These are phyloP conservation scores for Cryptoblepharus egeriae DNA, from an alignment of 2,797 vertebrate genomes.

Conservation along the genomic window DNA sequence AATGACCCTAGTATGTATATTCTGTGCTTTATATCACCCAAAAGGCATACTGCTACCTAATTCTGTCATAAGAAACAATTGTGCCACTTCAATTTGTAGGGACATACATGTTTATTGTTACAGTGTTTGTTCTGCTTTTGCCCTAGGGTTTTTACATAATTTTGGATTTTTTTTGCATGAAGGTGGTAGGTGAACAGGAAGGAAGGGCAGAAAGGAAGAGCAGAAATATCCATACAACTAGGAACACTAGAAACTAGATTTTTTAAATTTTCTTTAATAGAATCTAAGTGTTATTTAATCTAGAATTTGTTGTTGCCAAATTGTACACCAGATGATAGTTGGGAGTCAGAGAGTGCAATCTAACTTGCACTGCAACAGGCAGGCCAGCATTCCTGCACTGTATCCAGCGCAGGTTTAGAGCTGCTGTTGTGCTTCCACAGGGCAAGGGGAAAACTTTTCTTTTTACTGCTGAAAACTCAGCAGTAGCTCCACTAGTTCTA, in stretches of 20 bases:
- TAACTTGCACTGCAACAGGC: too few relatives aligned
- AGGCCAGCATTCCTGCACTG: too few relatives aligned
- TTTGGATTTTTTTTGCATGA: background rate
- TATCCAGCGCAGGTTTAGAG: too few relatives aligned
- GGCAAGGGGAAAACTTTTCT: too few relatives aligned
- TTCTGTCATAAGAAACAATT: background rate
- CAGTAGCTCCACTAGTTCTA: too few relatives aligned
- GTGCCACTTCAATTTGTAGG: background rate
- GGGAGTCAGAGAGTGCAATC: too few relatives aligned
- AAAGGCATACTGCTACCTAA: background rate
- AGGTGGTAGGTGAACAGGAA: background rate
- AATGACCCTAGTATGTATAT: background rate
- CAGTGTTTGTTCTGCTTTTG: background rate
- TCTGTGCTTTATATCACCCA: background rate
- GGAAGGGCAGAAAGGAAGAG: background rate
- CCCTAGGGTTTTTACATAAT: background rate
- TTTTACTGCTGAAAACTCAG: too few relatives aligned
- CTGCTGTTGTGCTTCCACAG: too few relatives aligned
- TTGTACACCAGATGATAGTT: background rate
- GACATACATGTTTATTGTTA: background rate
- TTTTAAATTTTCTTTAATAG: too few relatives aligned
- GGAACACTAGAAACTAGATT: background rate
- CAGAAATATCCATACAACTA: background rate
- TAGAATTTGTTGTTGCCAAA: background rate
- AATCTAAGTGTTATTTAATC: too few relatives aligned